Evolutionary conservation across 2,888 invertebrate species (phyloP).

Genomic region (Dolichomitus sp.): DNA sequence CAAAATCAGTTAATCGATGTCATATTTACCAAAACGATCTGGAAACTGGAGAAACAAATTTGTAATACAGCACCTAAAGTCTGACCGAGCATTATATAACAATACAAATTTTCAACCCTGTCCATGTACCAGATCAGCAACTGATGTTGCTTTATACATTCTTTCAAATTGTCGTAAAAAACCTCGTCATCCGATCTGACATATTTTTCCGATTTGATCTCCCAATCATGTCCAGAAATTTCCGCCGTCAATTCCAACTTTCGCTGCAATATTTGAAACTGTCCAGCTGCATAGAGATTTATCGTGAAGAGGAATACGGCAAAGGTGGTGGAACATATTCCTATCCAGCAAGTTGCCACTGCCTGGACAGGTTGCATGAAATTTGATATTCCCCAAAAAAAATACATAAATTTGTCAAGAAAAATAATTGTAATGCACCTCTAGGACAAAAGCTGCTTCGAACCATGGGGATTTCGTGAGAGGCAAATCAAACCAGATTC

Average conservation of each 20-base stretch:
- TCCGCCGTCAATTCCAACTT: not conserved
- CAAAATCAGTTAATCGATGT: not conserved
- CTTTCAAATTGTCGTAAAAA: too few relatives aligned
- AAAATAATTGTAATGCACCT: slow-evolving; percentile 7
- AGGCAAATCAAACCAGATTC: slow-evolving; percentile 64
- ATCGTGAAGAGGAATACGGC: too few relatives aligned
- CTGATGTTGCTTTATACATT: not conserved
- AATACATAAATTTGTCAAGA: not conserved
- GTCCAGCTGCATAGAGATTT: too few relatives aligned
- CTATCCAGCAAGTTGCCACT: too few relatives aligned
- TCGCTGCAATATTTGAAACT: not conserved
- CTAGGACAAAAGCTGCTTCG: slow-evolving; percentile 54
- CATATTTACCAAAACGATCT: not conserved
- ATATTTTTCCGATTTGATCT: too few relatives aligned
- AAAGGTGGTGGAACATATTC: too few relatives aligned
- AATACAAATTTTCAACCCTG: slow-evolving; percentile 64
- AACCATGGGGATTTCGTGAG: slow-evolving; percentile 67
- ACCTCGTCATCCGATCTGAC: too few relatives aligned
- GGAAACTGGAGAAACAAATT: not conserved
- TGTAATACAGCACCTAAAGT: slow-evolving; percentile 56
- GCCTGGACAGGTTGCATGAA: too few relatives aligned
- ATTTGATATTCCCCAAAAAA: too few relatives aligned
- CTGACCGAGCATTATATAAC: slow-evolving; percentile 63
- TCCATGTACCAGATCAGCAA: slow-evolving; percentile 48
- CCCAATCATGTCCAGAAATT: not conserved